Evolutionary conservation across 2,888 invertebrate genomes (phyloP), one percentile per base, ranked within the genome.

Genomic region (Dicyrtomina minuta): DNA sequence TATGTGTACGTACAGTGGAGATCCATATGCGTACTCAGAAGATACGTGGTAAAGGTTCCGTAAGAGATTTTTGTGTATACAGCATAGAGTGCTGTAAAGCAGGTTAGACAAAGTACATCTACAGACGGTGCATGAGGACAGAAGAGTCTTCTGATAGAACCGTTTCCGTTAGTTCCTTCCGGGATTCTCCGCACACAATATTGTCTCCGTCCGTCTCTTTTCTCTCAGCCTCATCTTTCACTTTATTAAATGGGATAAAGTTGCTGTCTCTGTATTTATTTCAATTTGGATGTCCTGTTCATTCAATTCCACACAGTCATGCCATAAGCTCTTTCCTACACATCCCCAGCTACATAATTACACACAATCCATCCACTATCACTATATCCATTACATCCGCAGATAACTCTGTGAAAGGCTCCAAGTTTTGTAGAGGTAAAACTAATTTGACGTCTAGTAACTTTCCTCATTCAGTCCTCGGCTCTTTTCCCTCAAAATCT

Each of bases 171-270:
- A 43, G 24, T 64, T 64, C 64, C 64, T 64, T 64, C 64, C 64
- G 64, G 64, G 64, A 64, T 39, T 60, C 26, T 44, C 24, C 22
- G n/a, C 39, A 58, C 39, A 58, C 58, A 58, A 58, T 58, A 41
- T n/a, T 58, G 27, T 24, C 33, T 26, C 17, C 58, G 58, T 58
- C 58, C 20, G 26, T 65, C 58, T 58, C 58, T 58, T n/a, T 8
- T 26, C 41, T 58, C 46, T 17, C 27, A 27, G 55, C 27, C 55
- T 55, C 55, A 64, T 64, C 64, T 64, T 64, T 64, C 64, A 64
- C 64, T 64, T 64, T 64, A 64, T 53, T 64, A 64, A 64, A 64
- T 64, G 51, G 64, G 51, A 64, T 64, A 49, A 46, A 49, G 26
- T 49, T 22, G 12, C 55, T 55, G 55, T 26, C 55, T 26, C 55